Percentiles rank a stretch among this genome's conserved stretches.
Conservation (phyloP, 2,113 vertebrate species). For the Pachyramphus minor region DNA sequence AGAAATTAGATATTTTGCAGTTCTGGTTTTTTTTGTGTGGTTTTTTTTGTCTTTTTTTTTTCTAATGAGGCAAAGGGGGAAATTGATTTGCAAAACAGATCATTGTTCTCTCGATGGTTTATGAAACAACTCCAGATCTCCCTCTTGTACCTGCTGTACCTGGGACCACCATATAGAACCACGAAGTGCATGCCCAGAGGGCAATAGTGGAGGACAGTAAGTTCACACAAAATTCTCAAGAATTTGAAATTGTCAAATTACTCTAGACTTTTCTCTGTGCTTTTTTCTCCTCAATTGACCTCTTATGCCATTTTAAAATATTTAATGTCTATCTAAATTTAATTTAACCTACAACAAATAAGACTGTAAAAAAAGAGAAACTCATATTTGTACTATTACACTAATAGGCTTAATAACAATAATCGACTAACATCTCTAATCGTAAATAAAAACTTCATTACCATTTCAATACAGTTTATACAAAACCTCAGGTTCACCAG, state of each 20-base stretch:
- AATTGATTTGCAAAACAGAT: neutral
- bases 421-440: conserved; percentile 74
- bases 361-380: conserved; percentile 57
- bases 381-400: conserved; percentile 69
- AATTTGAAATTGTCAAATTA: neutral
- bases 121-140: neutral
- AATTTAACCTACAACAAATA: conserved; percentile 50
- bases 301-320: conserved; percentile 12
- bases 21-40: neutral
- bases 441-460: conserved; percentile 78
- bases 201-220: neutral
- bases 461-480: conserved; percentile 74
- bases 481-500: conserved; percentile 73
- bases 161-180: neutral
- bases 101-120: neutral
- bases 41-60: neutral
- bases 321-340: conserved; percentile 15
- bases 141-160: neutral
- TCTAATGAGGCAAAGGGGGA: neutral
- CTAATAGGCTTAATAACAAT: conserved; percentile 78
- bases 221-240: neutral
- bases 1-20: neutral
- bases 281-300: neutral
- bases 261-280: neutral
- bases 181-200: neutral